These are phyloP conservation scores for Chrysolina haemoptera DNA, from an alignment of 2,888 invertebrate species.

Conservation along the genomic window DNA sequence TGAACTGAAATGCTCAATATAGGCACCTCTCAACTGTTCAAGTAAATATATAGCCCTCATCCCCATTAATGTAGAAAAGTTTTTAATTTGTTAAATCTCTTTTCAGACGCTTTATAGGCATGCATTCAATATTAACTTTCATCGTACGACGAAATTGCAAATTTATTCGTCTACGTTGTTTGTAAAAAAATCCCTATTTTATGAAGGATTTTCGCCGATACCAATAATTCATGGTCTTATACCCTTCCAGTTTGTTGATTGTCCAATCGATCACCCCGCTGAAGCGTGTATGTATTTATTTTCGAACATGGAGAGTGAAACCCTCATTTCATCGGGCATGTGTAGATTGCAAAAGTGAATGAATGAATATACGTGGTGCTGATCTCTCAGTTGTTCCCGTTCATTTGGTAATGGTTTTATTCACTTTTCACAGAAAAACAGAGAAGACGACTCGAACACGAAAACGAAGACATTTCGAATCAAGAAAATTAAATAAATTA, in stretches of 20 bases:
- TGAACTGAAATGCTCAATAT: no score
- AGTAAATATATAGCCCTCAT: neutral
- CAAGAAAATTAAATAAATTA: no score
- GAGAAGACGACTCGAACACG: no score
- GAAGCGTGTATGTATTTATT: constrained; percentile 4
- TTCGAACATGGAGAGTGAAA: constrained; percentile 5
- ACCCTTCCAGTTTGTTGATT: constrained; percentile 7
- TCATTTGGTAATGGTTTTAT: no score
- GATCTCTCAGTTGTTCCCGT: no score
- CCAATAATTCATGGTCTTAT: constrained; percentile 3
- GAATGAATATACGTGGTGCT: no score
- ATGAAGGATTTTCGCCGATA: neutral
- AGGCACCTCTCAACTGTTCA: no score
- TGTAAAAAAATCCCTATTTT: constrained; percentile 4
- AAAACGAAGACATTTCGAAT: no score
- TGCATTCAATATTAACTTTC: neutral
- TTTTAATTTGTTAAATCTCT: neutral
- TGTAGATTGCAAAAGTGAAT: neutral
- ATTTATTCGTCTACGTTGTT: constrained; percentile 11
- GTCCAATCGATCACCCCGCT: constrained; percentile 1
- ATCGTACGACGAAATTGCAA: neutral
- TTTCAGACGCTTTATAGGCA: neutral
- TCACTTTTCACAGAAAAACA: no score
- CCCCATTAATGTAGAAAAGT: neutral
- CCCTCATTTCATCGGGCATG: neutral